phyloP scores from a whole-genome alignment of 1,140 invertebrate genomes.

The Glomeris maerens region DNA sequence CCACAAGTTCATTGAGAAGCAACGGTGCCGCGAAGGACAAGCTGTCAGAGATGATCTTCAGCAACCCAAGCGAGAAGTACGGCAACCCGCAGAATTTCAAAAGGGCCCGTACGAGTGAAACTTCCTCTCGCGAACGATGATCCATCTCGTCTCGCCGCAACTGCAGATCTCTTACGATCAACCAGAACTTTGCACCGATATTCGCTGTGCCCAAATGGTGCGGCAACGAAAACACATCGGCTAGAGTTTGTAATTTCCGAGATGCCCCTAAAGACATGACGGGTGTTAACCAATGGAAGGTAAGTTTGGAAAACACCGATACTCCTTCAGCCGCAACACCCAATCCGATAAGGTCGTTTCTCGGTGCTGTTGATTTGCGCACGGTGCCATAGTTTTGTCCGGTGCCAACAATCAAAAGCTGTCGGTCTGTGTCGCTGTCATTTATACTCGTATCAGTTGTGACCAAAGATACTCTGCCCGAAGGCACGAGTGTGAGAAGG shows the following conservation, averaged over 20 bases:
- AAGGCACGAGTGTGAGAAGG: constrained; percentile 14
- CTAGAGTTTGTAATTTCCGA: constrained; percentile 46
- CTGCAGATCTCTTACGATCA: constrained; percentile 6
- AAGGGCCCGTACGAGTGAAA: constrained; percentile 54
- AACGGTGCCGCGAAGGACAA: constrained; percentile 76
- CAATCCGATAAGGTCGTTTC: no score
- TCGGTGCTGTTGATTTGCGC: constrained; percentile 47
- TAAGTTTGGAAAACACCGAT: constrained; percentile 51
- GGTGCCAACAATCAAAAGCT: constrained; percentile 29
- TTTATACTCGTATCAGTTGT: constrained; percentile 16
- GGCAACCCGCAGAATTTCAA: constrained; percentile 67
- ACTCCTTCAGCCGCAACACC: constrained; percentile 64
- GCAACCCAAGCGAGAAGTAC: constrained; percentile 75
- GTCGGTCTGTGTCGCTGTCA: constrained; percentile 32
- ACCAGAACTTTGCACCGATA: constrained; percentile 27
- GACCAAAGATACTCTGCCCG: constrained; percentile 5
- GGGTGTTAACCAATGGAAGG: constrained; percentile 76
- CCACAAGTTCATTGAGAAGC: constrained; percentile 64
- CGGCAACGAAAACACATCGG: constrained; percentile 78
- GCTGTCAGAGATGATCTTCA: constrained; percentile 70
- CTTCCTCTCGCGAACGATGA: constrained; percentile 28
- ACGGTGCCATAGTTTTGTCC: constrained; percentile 39
- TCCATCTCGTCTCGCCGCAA: constrained; percentile 4
- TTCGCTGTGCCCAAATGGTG: constrained; percentile 44
- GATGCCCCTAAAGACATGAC: constrained; percentile 66